Conservation (phyloP, 2,888 invertebrate species). For the Notodromas monacha region DNA sequence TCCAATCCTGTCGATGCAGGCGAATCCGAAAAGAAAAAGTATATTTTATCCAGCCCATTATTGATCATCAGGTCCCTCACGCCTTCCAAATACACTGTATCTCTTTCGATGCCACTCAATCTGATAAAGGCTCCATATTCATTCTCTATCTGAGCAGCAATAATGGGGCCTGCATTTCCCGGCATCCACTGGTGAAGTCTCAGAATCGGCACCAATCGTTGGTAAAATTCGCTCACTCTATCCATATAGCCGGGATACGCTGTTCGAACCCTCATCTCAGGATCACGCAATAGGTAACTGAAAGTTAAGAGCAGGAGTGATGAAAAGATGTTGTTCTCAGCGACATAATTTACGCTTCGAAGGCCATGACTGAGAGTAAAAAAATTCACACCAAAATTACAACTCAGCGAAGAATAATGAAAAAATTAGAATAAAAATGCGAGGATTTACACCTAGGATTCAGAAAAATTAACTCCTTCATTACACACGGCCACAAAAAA, state of each 20-base stretch:
- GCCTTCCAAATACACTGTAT: slow-evolving; percentile 17
- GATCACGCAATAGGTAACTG: slow-evolving; percentile 22
- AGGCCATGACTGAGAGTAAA: too few species aligned
- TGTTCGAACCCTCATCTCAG: slow-evolving; percentile 20
- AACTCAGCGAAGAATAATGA: too few species aligned
- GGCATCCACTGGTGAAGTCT: slow-evolving; percentile 17
- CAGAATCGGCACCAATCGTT: slow-evolving; percentile 16
- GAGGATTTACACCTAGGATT: too few species aligned
- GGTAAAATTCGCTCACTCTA: slow-evolving; percentile 15
- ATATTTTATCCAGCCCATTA: slow-evolving; percentile 17
- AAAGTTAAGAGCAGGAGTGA: too few species aligned
- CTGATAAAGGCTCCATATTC: slow-evolving; percentile 19
- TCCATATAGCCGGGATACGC: slow-evolving; percentile 16
- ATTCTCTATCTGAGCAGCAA: slow-evolving; percentile 21
- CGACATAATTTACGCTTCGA: too few species aligned
- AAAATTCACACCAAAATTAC: too few species aligned
- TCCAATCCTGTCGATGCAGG: slow-evolving; percentile 14
- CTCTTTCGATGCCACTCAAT: slow-evolving; percentile 10
- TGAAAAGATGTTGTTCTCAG: too few species aligned
- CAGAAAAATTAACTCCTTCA: too few species aligned
- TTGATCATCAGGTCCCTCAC: slow-evolving; percentile 15
- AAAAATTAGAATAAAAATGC: too few species aligned
- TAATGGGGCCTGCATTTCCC: slow-evolving; percentile 20
- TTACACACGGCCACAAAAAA: too few species aligned
- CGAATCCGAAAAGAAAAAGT: slow-evolving; percentile 22